Conservation (phyloP, 2,888 invertebrate species). For the Danaus chrysippus region DNA sequence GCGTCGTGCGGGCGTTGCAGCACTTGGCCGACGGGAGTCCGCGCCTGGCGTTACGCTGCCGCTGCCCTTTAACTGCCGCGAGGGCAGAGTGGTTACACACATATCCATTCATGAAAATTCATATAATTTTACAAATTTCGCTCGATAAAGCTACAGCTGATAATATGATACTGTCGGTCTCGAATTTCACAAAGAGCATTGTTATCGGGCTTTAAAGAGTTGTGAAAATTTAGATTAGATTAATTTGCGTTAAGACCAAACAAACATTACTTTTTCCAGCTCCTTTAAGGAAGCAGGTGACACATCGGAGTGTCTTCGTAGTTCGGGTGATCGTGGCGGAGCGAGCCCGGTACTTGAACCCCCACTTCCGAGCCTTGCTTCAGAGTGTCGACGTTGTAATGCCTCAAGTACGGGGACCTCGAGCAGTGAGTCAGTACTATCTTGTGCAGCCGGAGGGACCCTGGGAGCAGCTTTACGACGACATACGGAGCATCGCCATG, state of each 20-base stretch:
- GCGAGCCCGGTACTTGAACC: conserved; percentile 82
- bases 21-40: conserved; percentile 81
- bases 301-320: conserved; percentile 90
- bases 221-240: not conserved
- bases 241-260: conserved; percentile 14
- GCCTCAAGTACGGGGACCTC: conserved; percentile 90
- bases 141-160: no score
- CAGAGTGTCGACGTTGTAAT: conserved; percentile 89
- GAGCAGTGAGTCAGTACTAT: conserved; percentile 90
- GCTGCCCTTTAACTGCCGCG: conserved; percentile 83
- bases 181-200: no score
- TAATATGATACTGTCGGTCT: no score
- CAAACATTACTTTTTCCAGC: conserved; percentile 87
- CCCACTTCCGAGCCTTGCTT: conserved; percentile 78
- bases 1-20: conserved; percentile 79
- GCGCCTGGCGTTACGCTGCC: conserved; percentile 75
- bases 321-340: conserved; percentile 90
- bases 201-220: no score
- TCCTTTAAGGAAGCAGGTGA: conserved; percentile 93
- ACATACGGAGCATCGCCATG: conserved; percentile 94
- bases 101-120: conserved; percentile 4
- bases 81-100: conserved; percentile 73
- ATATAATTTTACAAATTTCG: no score
- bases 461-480: conserved; percentile 89
- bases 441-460: conserved; percentile 85